These are phyloP conservation scores for Drosophila prostipennis DNA, from an alignment of 2,888 invertebrate species.

Conservation along the genomic window DNA sequence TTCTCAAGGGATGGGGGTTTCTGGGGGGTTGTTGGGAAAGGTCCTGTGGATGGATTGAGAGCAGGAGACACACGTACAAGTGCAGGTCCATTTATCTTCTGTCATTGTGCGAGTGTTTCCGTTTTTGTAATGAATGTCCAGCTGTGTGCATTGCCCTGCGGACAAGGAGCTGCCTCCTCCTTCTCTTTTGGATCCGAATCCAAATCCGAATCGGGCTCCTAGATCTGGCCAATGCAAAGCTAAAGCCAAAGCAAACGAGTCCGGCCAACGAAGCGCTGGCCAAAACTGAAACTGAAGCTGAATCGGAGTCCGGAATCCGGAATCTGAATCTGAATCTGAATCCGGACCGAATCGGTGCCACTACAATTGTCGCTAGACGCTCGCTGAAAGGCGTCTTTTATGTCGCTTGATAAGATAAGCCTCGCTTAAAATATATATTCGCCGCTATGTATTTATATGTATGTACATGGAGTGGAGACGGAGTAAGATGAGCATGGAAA, in stretches of 20 bases:
- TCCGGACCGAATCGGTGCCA: constrained; percentile 39
- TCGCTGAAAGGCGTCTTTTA: constrained; percentile 80
- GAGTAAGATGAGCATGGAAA: constrained; percentile 5
- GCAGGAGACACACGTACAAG: constrained; percentile 66
- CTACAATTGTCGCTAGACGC: constrained; percentile 68
- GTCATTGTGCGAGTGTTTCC: constrained; percentile 77
- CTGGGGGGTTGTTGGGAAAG: neutral
- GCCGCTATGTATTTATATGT: constrained; percentile 48
- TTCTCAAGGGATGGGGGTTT: constrained; percentile 5
- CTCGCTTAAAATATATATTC: constrained; percentile 75
- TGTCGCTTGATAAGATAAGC: constrained; percentile 78
- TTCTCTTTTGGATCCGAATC: constrained; percentile 16
- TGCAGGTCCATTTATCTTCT: constrained; percentile 79
- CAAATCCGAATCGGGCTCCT: constrained; percentile 43
- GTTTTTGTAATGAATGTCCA: constrained; percentile 79
- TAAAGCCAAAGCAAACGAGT: constrained; percentile 30
- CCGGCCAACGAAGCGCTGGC: constrained; percentile 2
- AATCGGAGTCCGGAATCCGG: constrained; percentile 23
- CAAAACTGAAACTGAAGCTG: constrained; percentile 1
- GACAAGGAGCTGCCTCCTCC: constrained; percentile 42
- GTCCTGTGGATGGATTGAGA: constrained; percentile 31
- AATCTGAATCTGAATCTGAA: constrained; percentile 25
- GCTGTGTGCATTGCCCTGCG: constrained; percentile 77
- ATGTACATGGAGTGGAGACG: neutral
- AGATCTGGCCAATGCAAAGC: constrained; percentile 31